A percentile compares a stretch with the other conserved stretches of the same genome.
phyloP scores from a whole-genome alignment of 2,113 vertebrate species.

The Callopanchax toddi region DNA sequence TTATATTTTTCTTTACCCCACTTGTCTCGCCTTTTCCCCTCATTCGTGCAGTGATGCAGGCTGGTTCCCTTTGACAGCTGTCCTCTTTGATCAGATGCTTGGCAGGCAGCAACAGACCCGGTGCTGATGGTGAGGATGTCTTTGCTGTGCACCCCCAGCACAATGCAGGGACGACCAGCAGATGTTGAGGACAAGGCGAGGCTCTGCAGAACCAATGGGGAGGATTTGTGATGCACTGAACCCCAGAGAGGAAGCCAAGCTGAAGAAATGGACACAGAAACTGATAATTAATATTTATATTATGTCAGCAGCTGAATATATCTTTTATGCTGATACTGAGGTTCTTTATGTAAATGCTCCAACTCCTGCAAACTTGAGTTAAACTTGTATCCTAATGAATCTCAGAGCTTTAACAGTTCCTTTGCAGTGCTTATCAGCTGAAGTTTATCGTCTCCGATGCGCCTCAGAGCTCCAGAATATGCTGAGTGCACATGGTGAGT shows the following conservation, averaged over 20 bases:
- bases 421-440: conserved; percentile 33
- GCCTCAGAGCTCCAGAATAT: conserved; percentile 45
- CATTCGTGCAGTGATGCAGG: conserved; percentile 45
- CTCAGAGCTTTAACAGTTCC: conserved; percentile 44
- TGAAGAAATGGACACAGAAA: conserved; percentile 21
- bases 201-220: conserved; percentile 23
- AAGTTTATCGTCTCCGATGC: conserved; percentile 55
- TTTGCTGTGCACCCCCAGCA: conserved; percentile 54
- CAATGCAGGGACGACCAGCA: conserved; percentile 44
- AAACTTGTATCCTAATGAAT: conserved; percentile 40
- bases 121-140: conserved; percentile 31
- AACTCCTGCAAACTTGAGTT: conserved; percentile 33
- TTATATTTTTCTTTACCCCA: too few relatives aligned
- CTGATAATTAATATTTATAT: conserved; percentile 33
- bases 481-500: conserved; percentile 50
- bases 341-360: conserved; percentile 33
- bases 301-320: conserved; percentile 43
- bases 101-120: conserved; percentile 48
- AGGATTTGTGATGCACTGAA: conserved; percentile 13
- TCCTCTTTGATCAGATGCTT: conserved; percentile 69
- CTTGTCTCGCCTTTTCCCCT: not conserved
- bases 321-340: conserved; percentile 55
- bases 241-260: conserved; percentile 18
- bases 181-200: conserved; percentile 53
- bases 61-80: conserved; percentile 57